phyloP scores from a whole-genome alignment of 1,140 invertebrate species.

The Bombus fervidus region DNA sequence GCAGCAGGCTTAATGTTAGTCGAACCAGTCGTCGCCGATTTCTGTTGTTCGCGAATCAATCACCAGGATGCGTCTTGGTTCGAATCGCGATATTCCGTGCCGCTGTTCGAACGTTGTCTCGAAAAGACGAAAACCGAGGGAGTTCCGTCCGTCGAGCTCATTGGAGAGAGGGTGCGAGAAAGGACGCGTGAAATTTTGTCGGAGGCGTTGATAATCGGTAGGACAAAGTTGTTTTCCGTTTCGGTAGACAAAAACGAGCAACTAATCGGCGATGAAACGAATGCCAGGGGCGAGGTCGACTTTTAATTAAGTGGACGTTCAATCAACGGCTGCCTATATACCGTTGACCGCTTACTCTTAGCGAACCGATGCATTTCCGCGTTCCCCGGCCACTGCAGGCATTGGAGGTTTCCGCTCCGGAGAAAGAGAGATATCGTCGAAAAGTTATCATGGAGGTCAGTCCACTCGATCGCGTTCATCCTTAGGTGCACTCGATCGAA shows the following conservation, averaged over 20 bases:
- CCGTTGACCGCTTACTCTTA: slow-evolving; percentile 44
- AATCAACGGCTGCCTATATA: slow-evolving; percentile 58
- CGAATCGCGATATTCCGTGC: not conserved
- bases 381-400: slow-evolving; percentile 46
- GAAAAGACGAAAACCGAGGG: not conserved
- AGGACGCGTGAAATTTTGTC: too few relatives aligned
- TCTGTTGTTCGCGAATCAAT: slow-evolving; percentile 26
- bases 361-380: slow-evolving; percentile 55
- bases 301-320: slow-evolving; percentile 68
- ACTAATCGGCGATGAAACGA: not conserved
- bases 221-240: not conserved
- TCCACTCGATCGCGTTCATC: slow-evolving; percentile 21
- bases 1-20: slow-evolving; percentile 27
- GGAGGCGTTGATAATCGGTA: not conserved
- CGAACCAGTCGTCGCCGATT: not conserved
- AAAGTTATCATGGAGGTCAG: slow-evolving; percentile 48
- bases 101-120: not conserved
- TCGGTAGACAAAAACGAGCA: not conserved
- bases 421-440: slow-evolving; percentile 34
- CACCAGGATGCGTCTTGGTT: slow-evolving; percentile 12
- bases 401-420: slow-evolving; percentile 23
- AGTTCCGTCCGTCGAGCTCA: not conserved
- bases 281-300: slow-evolving; percentile 49
- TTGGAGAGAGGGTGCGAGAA: not conserved
- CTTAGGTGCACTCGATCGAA: slow-evolving; percentile 5